A percentile compares a stretch with the other conserved stretches of the same genome.
phyloP scores from a whole-genome alignment of 2,888 invertebrate genomes.

The Pachydiplax longipennis region DNA sequence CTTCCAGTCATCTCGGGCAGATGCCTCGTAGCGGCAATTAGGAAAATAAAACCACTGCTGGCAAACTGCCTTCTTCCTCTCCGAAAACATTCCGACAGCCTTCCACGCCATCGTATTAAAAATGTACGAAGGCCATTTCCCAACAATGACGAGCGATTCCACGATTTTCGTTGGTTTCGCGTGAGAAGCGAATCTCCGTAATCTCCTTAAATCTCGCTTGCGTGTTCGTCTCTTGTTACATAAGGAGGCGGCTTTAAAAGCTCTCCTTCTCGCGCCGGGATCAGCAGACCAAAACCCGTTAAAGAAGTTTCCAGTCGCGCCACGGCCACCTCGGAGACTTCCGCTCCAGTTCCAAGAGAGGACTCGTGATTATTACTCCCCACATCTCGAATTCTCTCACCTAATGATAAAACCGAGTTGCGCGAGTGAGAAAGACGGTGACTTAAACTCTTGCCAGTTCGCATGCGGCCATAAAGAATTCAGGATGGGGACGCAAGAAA shows the following conservation, averaged over 20 bases:
- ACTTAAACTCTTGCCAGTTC: no score
- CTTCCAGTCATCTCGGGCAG: no score
- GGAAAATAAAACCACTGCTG: not conserved
- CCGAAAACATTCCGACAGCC: not conserved
- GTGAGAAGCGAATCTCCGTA: not conserved
- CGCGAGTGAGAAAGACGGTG: not conserved
- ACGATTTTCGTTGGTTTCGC: not conserved
- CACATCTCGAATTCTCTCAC: not conserved
- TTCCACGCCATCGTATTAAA: not conserved
- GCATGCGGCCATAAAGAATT: no score
- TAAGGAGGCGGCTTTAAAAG: not conserved
- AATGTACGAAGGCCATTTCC: not conserved
- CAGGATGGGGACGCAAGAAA: no score
- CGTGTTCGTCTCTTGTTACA: constrained; percentile 40
- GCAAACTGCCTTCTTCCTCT: not conserved
- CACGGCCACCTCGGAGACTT: constrained; percentile 6
- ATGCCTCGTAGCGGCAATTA: no score
- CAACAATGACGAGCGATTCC: not conserved
- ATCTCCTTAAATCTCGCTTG: constrained; percentile 31
- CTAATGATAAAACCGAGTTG: not conserved
- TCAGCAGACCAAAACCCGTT: constrained; percentile 37
- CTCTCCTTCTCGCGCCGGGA: constrained; percentile 8
- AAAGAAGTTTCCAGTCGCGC: not conserved
- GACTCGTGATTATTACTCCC: not conserved
- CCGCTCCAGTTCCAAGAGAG: constrained; percentile 11